Evolutionary conservation across 1,140 invertebrate genomes (phyloP).

Genomic region (Aphis craccivora): DNA sequence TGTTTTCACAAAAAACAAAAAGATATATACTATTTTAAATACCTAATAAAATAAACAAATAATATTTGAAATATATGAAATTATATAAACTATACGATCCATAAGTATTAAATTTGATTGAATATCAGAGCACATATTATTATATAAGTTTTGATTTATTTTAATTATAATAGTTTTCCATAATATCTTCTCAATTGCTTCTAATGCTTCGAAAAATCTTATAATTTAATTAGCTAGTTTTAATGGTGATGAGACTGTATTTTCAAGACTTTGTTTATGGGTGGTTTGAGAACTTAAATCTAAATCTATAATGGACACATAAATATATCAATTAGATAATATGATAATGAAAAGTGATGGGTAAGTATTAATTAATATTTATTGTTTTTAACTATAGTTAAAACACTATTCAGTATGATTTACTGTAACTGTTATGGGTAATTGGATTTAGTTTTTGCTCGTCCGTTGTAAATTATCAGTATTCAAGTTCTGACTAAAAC

Average conservation of each 20-base stretch:
- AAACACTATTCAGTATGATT: not conserved
- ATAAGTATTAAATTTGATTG: not conserved
- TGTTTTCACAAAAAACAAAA: too few relatives aligned
- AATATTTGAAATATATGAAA: not conserved
- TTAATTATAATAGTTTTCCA: not conserved
- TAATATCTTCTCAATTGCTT: not conserved
- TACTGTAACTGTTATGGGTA: slow-evolving; percentile 11
- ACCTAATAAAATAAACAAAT: not conserved
- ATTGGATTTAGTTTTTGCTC: slow-evolving; percentile 5
- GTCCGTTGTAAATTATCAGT: not conserved
- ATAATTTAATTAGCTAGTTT: not conserved
- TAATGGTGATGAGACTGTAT: not conserved
- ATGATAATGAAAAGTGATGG: not conserved
- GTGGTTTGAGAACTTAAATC: not conserved
- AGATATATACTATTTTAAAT: too few relatives aligned
- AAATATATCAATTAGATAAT: not conserved
- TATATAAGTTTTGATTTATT: not conserved
- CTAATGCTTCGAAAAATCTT: not conserved
- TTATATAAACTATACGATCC: too few relatives aligned
- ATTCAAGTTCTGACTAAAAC: not conserved
- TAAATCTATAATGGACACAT: not conserved
- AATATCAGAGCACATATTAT: not conserved
- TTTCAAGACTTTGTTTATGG: not conserved
- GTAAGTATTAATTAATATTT: slow-evolving; percentile 13
- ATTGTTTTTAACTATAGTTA: not conserved